Conservation (phyloP, 2,797 vertebrate genomes). For the Podarcis lilfordi region DNA sequence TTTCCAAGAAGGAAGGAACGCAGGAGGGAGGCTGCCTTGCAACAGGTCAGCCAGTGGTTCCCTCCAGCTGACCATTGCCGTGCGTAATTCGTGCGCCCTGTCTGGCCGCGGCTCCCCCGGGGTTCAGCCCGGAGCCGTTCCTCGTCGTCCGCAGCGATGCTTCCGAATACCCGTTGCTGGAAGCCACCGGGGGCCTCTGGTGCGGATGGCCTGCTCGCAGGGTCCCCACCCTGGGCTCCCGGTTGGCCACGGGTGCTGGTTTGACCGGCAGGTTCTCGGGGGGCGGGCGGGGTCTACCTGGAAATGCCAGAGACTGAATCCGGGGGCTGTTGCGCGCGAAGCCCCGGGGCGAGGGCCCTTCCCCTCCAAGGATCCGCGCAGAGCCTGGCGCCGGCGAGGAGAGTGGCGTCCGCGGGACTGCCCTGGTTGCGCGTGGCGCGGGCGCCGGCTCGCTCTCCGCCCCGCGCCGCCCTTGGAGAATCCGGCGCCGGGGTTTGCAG, state of each 20-base stretch:
- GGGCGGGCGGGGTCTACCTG: neutral
- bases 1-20: neutral
- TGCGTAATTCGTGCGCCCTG: too few species aligned
- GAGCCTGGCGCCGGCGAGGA: neutral
- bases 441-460: neutral
- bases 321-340: neutral
- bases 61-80: too few species aligned
- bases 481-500: conserved; percentile 31
- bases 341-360: neutral
- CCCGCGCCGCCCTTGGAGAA: neutral
- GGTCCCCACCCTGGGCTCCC: too few species aligned
- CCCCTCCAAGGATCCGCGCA: neutral
- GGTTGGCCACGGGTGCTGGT: too few species aligned
- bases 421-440: neutral
- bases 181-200: too few species aligned
- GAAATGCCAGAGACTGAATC: neutral
- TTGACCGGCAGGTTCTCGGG: too few species aligned
- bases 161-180: too few species aligned
- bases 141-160: too few species aligned
- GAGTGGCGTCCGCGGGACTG: neutral
- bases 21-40: neutral
- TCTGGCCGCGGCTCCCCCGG: too few species aligned
- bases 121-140: too few species aligned
- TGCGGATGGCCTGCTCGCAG: too few species aligned
- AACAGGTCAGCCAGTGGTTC: too few species aligned